phyloP scores from a whole-genome alignment of 1,140 invertebrate species.

The Cecropterus lyciades region DNA sequence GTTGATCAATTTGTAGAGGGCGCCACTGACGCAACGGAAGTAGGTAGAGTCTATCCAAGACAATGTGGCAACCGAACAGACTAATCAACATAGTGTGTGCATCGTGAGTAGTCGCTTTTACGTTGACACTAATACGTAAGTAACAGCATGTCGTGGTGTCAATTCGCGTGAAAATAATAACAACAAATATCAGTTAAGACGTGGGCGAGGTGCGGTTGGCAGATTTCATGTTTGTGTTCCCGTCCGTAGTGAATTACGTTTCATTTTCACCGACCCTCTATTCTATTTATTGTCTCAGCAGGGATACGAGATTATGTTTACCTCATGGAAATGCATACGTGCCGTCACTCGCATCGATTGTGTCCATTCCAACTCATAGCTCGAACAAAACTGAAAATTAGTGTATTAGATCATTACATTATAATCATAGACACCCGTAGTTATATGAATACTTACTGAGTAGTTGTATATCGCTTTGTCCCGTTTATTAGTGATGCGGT shows the following conservation, averaged over 20 bases:
- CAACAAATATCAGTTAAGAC: constrained; percentile 21
- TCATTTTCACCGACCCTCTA: constrained; percentile 54
- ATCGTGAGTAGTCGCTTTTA: not conserved
- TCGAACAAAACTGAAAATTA: constrained; percentile 47
- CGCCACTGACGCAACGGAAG: not conserved
- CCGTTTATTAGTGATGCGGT: constrained; percentile 56
- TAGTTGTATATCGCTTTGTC: constrained; percentile 62
- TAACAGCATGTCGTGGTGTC: not conserved
- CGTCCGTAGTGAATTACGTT: constrained; percentile 77
- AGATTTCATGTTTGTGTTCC: constrained; percentile 72
- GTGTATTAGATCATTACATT: constrained; percentile 16
- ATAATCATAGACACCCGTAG: constrained; percentile 51
- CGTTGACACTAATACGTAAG: not conserved
- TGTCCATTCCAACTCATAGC: constrained; percentile 47
- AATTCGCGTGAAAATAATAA: constrained; percentile 11
- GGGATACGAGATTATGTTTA: constrained; percentile 47
- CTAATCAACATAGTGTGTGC: not conserved
- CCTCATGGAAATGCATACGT: constrained; percentile 35
- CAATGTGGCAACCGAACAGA: not conserved
- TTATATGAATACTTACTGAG: constrained; percentile 51
- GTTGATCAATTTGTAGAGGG: not conserved
- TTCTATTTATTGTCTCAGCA: constrained; percentile 49
- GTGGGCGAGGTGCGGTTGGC: constrained; percentile 59
- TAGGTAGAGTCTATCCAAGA: too few relatives aligned
- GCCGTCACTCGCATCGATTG: constrained; percentile 35